Evolutionary conservation across 2,888 invertebrate species (phyloP).

Genomic region (Lepetodrilus schrolli): DNA sequence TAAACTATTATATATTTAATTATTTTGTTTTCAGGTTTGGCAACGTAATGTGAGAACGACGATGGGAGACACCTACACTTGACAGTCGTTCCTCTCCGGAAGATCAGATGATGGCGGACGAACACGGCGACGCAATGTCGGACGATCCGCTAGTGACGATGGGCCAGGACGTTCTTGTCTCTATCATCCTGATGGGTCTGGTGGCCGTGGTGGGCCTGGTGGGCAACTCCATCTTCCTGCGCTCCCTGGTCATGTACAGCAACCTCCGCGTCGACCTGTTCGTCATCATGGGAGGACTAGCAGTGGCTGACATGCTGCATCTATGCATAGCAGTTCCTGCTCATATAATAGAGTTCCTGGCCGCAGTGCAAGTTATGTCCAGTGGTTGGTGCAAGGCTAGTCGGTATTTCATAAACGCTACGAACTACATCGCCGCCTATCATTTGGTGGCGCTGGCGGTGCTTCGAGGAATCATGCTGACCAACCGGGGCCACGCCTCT

Average conservation of each 20-base stretch:
- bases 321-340: slow-evolving; percentile 56
- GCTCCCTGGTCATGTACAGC: slow-evolving; percentile 51
- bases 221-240: slow-evolving; percentile 62
- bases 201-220: slow-evolving; percentile 60
- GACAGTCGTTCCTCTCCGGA: too few relatives aligned
- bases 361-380: slow-evolving; percentile 43
- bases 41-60: too few relatives aligned
- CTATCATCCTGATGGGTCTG: slow-evolving; percentile 56
- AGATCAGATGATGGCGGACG: slow-evolving; percentile 1
- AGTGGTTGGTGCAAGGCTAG: slow-evolving; percentile 59
- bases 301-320: slow-evolving; percentile 57
- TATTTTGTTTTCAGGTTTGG: too few relatives aligned
- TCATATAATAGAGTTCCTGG: slow-evolving; percentile 52
- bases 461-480: slow-evolving; percentile 60
- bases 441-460: slow-evolving; percentile 63
- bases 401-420: slow-evolving; percentile 39
- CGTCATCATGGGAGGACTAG: slow-evolving; percentile 59
- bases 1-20: too few relatives aligned
- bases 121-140: slow-evolving; percentile 6
- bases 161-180: slow-evolving; percentile 47
- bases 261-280: slow-evolving; percentile 58
- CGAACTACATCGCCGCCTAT: slow-evolving; percentile 56
- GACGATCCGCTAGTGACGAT: neutral
- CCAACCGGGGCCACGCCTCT: slow-evolving; percentile 53
- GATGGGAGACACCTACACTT: too few relatives aligned